Conservation (phyloP, 2,888 invertebrate species). For the Drosophila maculinotata region DNA sequence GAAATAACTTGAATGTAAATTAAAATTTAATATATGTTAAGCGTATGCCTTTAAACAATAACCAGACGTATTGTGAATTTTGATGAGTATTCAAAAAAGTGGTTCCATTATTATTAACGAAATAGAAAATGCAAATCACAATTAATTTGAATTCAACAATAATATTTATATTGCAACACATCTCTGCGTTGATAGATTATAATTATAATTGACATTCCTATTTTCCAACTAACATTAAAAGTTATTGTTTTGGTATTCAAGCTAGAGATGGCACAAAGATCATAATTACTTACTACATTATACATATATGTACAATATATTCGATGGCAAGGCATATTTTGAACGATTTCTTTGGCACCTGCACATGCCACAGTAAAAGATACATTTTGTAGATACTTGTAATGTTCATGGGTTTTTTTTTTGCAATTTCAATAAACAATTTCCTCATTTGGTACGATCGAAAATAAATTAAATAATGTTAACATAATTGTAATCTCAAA, state of each 20-base stretch:
- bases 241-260: too few species aligned
- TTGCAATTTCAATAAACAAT: slow-evolving; percentile 52
- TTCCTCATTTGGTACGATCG: slow-evolving; percentile 52
- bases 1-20: slow-evolving; percentile 1
- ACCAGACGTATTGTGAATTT: background rate
- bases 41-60: background rate
- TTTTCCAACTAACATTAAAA: too few species aligned
- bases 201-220: too few species aligned
- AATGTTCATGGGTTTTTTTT: background rate
- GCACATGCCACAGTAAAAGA: background rate
- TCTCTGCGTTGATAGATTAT: too few species aligned
- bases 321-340: background rate
- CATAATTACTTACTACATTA: too few species aligned
- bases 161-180: background rate
- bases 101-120: background rate
- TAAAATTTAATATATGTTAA: background rate
- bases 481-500: slow-evolving; percentile 66
- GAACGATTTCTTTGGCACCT: background rate
- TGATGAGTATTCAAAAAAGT: background rate
- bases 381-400: slow-evolving; percentile 16
- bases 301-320: background rate
- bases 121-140: background rate
- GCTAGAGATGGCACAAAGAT: too few species aligned
- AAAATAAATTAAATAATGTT: slow-evolving; percentile 70
- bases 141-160: background rate